Evolutionary conservation across 2,888 invertebrate species (phyloP), one percentile per base, ranked within the genome.

Genomic region (Philhelius pedissequus): DNA sequence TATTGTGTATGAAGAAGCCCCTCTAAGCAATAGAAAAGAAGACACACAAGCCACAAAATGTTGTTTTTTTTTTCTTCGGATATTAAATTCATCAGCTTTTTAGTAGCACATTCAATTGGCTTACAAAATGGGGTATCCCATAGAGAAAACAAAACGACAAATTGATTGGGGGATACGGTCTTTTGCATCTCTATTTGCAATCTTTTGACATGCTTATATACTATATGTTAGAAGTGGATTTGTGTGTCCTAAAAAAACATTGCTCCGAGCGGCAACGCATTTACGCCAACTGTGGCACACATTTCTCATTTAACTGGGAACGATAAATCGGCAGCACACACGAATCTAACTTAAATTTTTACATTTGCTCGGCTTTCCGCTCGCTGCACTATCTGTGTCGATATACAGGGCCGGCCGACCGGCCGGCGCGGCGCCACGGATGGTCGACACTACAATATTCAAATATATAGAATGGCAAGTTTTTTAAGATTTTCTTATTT

Each of bases 141-240:
- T 18, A 54, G 73, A 48, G 66, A 58, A 74, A 68, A 50, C 15
- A 27, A 25, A 11, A 30, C 15, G 50, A n/a, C 73, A 68, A 78
- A 62, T 69, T 78, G 68, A 78, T 82, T 73, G 78, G 52, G 68
- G 77, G 58, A 71, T 73, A 70, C 25, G 43, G 50, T 64, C 38
- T 45, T 75, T 76, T 81, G 76, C 64, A 64, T 76, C 30, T 58
- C 15, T 22, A 69, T 58, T 60, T 52, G 52, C 50, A 74, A 50
- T 20, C 3, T 43, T 60, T 54, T 6, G 4, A 8, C n/a, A n/a
- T n/a, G n/a, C n/a, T n/a, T n/a, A n/a, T 15, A 25, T 20, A 48
- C 5, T 13, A 18, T 8, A 25, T 66, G n/a, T n/a, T n/a, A n/a
- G 56, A 71, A 76, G 48, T 66, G 52, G 52, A 35, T 48, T 58